These are phyloP conservation scores for Gastrophysa polygoni DNA, from an alignment of 2,888 invertebrate species.

Conservation along the genomic window DNA sequence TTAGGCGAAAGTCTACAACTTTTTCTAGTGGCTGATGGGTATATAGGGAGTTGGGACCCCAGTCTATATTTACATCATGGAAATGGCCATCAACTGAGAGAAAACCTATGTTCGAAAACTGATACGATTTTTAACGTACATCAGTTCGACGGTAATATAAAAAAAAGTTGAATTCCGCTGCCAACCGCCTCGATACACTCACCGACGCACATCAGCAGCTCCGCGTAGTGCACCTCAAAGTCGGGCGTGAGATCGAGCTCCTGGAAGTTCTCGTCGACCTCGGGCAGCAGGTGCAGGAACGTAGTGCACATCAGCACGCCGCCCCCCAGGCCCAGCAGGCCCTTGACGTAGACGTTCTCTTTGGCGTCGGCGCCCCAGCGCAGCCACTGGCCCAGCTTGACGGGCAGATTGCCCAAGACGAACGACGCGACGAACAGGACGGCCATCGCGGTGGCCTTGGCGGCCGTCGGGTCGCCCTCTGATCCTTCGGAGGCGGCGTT, in stretches of 20 bases:
- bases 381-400: constrained; percentile 70
- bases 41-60: no score
- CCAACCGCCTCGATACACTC: no score
- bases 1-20: no score
- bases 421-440: constrained; percentile 78
- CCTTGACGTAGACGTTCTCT: constrained; percentile 62
- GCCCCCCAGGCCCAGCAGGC: constrained; percentile 80
- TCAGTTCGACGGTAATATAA: no score
- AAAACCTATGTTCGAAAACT: no score
- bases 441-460: constrained; percentile 80
- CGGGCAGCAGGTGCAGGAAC: constrained; percentile 81
- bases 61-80: no score
- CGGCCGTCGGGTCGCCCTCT: constrained; percentile 54
- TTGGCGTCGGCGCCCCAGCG: constrained; percentile 59
- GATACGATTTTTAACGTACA: no score
- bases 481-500: constrained; percentile 12
- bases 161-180: no score
- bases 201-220: constrained; percentile 72
- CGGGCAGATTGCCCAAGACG: constrained; percentile 75
- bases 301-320: constrained; percentile 83
- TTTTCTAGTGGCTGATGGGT: no score
- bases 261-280: constrained; percentile 74
- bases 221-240: constrained; percentile 69
- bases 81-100: no score
- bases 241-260: constrained; percentile 62